A percentile compares a stretch with the other conserved stretches of the same genome.
Conservation (phyloP, 1,140 invertebrate genomes). For the Drosophila nebulosa region DNA sequence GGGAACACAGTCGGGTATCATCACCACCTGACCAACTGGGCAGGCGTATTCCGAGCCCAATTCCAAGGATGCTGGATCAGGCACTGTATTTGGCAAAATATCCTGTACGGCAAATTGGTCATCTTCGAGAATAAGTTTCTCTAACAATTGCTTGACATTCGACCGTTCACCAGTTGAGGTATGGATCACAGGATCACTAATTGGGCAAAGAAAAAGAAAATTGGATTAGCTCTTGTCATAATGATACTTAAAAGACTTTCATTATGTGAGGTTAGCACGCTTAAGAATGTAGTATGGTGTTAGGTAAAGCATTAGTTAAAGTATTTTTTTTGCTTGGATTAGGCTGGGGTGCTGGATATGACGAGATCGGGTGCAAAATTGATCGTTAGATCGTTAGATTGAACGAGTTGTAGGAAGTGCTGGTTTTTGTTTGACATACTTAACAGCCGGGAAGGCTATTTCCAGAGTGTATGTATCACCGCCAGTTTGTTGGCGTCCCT, state of each 20-base stretch:
- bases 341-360: conserved; percentile 45
- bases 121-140: conserved; percentile 94
- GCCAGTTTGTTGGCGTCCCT: conserved; percentile 84
- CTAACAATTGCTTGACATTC: conserved; percentile 90
- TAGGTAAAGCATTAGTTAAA: conserved; percentile 13
- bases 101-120: conserved; percentile 96
- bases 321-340: conserved; percentile 16
- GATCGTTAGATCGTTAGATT: conserved; percentile 34
- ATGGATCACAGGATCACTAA: conserved; percentile 93
- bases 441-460: conserved; percentile 94
- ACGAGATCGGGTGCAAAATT: conserved; percentile 42
- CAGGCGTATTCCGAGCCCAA: conserved; percentile 96
- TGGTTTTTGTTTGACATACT: conserved; percentile 85
- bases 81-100: conserved; percentile 95
- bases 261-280: conserved; percentile 12
- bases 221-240: conserved; percentile 43
- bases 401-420: conserved; percentile 29
- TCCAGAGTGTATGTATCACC: conserved; percentile 93
- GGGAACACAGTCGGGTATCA: conserved; percentile 95
- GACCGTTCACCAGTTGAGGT: conserved; percentile 92
- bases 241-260: not conserved
- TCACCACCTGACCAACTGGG: conserved; percentile 94
- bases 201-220: conserved; percentile 32
- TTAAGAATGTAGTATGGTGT: conserved; percentile 13
- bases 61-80: conserved; percentile 93